Evolutionary conservation across 2,888 invertebrate species (phyloP).

Genomic region (Aphidius colemani): DNA sequence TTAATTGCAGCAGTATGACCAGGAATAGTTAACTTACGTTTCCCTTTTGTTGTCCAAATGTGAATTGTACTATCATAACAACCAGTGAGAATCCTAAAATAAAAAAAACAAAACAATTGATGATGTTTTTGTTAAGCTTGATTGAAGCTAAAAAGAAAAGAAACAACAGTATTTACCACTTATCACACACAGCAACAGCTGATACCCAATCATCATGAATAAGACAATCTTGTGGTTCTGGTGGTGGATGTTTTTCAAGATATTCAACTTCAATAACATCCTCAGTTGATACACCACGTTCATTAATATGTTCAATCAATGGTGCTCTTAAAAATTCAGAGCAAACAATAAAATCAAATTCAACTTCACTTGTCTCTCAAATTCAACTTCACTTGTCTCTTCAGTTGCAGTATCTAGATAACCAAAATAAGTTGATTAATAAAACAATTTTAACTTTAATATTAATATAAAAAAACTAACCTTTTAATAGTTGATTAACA

Average conservation of each 20-base stretch:
- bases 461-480: constrained; percentile 43
- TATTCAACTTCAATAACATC: constrained; percentile 89
- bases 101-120: constrained; percentile 16
- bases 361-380: constrained; percentile 65
- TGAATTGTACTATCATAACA: constrained; percentile 93
- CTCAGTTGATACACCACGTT: constrained; percentile 80
- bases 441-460: constrained; percentile 1
- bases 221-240: constrained; percentile 89
- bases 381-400: constrained; percentile 64
- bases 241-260: constrained; percentile 86
- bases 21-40: constrained; percentile 80
- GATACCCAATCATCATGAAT: constrained; percentile 99
- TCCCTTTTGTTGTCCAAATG: constrained; percentile 86
- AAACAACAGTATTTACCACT: constrained; percentile 66
- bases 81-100: constrained; percentile 81
- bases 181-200: constrained; percentile 72
- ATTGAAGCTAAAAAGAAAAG: neutral
- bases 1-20: constrained; percentile 88
- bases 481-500: constrained; percentile 78
- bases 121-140: constrained; percentile 19
- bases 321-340: constrained; percentile 79
- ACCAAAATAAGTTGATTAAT: constrained; percentile 3
- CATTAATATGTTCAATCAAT: constrained; percentile 76
- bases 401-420: neutral
- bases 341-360: constrained; percentile 87